Percentiles rank a stretch among this genome's conserved stretches.
phyloP scores from a whole-genome alignment of 2,113 vertebrate species.

The Dasyurus viverrinus region DNA sequence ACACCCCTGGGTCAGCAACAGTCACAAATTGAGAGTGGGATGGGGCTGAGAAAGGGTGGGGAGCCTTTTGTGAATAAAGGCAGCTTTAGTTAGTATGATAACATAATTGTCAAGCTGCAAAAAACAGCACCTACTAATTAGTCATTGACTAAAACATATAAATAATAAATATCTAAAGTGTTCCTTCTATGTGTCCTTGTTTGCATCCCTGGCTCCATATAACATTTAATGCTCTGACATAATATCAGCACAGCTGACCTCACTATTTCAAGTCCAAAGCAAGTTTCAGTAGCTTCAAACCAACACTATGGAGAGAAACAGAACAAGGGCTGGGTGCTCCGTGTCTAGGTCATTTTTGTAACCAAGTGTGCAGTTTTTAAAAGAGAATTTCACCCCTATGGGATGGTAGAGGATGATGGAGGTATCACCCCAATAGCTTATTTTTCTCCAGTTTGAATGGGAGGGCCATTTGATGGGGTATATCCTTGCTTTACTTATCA shows the following conservation, averaged over 20 bases:
- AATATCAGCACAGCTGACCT: conserved; percentile 83
- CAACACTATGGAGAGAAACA: conserved; percentile 24
- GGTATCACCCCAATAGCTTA: not conserved
- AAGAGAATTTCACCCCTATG: conserved; percentile 75
- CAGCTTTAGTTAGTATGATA: conserved; percentile 94
- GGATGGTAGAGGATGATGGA: not conserved
- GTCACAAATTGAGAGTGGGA: not conserved
- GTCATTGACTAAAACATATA: conserved; percentile 99
- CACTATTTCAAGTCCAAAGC: conserved; percentile 86
- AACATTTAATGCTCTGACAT: conserved; percentile 77
- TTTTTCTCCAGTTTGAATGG: not conserved
- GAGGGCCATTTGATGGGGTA: not conserved
- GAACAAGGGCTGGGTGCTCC: conserved; percentile 27
- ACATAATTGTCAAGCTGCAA: conserved; percentile 94
- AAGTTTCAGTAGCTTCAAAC: conserved; percentile 79
- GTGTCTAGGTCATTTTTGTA: conserved; percentile 33
- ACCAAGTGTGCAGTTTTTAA: conserved; percentile 48
- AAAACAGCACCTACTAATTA: conserved; percentile 97
- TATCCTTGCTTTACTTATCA: conserved; percentile 1
- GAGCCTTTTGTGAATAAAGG: conserved; percentile 97
- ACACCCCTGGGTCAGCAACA: not conserved
- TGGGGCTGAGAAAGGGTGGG: conserved; percentile 27
- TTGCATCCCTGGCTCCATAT: conserved; percentile 59
- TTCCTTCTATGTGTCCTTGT: conserved; percentile 82
- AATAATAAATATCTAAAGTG: conserved; percentile 95